A percentile compares a stretch with the other conserved stretches of the same genome.
Evolutionary conservation across 2,888 invertebrate species (phyloP).

Genomic region (Arge pagana): DNA sequence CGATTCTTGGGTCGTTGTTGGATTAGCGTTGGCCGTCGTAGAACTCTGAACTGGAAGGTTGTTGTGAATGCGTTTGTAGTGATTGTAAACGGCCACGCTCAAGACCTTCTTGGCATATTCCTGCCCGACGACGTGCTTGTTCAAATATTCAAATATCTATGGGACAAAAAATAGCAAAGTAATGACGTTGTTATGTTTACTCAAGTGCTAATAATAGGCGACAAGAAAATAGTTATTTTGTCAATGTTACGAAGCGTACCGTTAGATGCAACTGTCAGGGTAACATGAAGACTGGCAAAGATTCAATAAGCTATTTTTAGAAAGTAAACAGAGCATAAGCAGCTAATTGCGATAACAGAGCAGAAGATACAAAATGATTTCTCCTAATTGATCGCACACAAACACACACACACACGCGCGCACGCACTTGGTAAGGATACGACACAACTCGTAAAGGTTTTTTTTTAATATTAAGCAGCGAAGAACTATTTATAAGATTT

Average conservation of each 20-base stretch:
- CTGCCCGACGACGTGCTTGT: constrained; percentile 97
- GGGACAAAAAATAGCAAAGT: constrained; percentile 32
- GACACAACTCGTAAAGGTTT: no score
- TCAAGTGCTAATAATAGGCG: background rate
- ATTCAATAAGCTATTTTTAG: constrained; percentile 19
- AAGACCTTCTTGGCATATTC: constrained; percentile 97
- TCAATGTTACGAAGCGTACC: background rate
- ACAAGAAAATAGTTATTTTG: background rate
- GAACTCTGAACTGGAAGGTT: constrained; percentile 69
- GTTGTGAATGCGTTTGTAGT: constrained; percentile 96
- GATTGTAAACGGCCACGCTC: constrained; percentile 98
- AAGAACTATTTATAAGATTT: no score
- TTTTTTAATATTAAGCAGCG: constrained; percentile 3
- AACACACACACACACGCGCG: no score
- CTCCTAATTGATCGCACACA: no score
- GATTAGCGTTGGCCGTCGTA: constrained; percentile 45
- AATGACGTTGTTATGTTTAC: background rate
- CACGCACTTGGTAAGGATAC: no score
- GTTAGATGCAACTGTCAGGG: background rate
- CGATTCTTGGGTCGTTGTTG: constrained; percentile 64
- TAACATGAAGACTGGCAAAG: constrained; percentile 13
- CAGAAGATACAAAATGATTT: no score
- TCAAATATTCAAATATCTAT: constrained; percentile 91
- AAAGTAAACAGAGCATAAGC: background rate
- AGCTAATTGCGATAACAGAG: no score